These are phyloP conservation scores for Microtus pennsylvanicus DNA, from an alignment of 2,113 vertebrate genomes.

Conservation along the genomic window DNA sequence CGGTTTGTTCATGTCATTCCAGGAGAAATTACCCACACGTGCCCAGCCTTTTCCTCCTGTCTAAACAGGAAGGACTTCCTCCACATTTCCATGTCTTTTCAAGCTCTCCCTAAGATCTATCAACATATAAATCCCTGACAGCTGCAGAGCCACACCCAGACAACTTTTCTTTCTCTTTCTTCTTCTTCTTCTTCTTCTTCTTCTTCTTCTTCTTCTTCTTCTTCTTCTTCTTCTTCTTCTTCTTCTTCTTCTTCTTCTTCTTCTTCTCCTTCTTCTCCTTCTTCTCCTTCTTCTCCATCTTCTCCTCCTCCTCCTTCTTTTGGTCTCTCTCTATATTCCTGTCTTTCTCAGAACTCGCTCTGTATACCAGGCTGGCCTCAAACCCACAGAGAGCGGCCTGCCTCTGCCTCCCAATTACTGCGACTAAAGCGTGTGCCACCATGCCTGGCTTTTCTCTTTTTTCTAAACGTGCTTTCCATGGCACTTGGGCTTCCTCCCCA, in stretches of 20 bases:
- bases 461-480: background rate
- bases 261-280: fast-evolving
- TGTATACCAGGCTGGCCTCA: background rate
- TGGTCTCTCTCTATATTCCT: background rate
- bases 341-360: background rate
- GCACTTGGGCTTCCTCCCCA: background rate
- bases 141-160: background rate
- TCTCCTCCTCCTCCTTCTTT: background rate
- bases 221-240: background rate
- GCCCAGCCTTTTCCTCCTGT: background rate
- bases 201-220: background rate
- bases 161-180: too few species aligned
- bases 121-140: background rate
- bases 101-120: background rate
- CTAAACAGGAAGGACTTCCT: background rate
- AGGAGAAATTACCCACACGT: background rate
- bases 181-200: too few species aligned
- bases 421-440: too few species aligned
- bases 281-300: background rate
- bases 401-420: background rate
- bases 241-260: background rate
- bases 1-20: background rate
- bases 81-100: background rate
- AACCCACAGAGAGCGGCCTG: background rate
- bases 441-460: too few species aligned